Evolutionary conservation across 2,113 vertebrate genomes (phyloP).

Genomic region (Tor tambroides): DNA sequence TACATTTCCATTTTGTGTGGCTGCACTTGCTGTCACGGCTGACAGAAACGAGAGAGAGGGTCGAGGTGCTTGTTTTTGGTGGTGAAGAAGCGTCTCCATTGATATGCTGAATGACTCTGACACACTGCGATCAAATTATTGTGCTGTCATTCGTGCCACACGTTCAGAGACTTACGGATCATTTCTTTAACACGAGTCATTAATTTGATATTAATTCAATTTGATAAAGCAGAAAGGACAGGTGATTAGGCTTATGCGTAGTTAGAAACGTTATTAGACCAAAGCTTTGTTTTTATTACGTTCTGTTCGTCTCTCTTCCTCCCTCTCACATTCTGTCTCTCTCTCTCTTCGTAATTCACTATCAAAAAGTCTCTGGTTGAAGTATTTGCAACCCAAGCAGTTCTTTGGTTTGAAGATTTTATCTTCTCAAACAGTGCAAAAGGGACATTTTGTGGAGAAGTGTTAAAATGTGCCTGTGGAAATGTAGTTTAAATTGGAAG

Average conservation of each 20-base stretch:
- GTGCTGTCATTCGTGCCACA: conserved; percentile 23
- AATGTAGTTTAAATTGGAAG: conserved; percentile 41
- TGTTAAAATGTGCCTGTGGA: conserved; percentile 39
- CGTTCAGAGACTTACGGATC: neutral
- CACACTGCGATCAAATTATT: conserved; percentile 26
- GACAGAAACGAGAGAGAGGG: conserved; percentile 18
- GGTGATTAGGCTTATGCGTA: neutral
- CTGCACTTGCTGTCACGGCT: conserved; percentile 40
- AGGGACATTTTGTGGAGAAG: conserved; percentile 24
- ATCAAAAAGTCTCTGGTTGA: conserved; percentile 8
- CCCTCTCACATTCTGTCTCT: neutral
- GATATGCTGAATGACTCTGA: conserved; percentile 26
- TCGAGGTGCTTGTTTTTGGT: conserved; percentile 24
- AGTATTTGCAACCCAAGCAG: conserved; percentile 40
- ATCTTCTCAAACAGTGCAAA: conserved; percentile 20
- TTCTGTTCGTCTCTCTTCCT: neutral
- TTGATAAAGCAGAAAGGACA: neutral
- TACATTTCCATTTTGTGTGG: conserved; percentile 68
- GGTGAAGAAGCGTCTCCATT: conserved; percentile 15
- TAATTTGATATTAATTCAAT: conserved; percentile 1
- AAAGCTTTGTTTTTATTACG: neutral
- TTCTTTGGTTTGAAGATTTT: conserved; percentile 34
- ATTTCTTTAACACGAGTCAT: conserved; percentile 24
- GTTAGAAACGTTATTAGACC: neutral
- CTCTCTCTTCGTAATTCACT: neutral